phyloP scores from a whole-genome alignment of 2,888 invertebrate genomes.

The Eupithecia subumbrata region DNA sequence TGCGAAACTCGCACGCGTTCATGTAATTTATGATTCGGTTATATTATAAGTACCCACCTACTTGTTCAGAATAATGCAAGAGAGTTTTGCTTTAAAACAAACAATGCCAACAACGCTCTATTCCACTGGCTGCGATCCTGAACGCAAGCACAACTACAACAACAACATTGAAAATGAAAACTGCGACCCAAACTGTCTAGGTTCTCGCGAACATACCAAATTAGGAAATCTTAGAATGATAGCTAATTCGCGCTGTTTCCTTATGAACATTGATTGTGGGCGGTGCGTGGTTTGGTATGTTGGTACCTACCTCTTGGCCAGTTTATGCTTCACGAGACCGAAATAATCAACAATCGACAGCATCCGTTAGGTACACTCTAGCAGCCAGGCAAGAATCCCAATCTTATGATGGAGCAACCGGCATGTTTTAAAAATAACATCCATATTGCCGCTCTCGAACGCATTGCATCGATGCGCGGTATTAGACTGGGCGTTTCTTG shows the following conservation, averaged over 20 bases:
- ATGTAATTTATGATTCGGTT: conserved; percentile 25
- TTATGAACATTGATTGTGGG: conserved; percentile 63
- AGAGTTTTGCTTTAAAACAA: not conserved
- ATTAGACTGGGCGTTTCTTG: conserved; percentile 25
- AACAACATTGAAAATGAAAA: conserved; percentile 3
- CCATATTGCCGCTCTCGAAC: conserved; percentile 25
- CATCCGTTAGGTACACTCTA: conserved; percentile 69
- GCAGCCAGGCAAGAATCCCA: conserved; percentile 52
- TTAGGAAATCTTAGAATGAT: conserved; percentile 22
- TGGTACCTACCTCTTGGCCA: conserved; percentile 53
- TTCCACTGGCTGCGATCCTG: not conserved
- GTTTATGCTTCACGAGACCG: conserved; percentile 77
- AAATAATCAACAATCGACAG: conserved; percentile 79
- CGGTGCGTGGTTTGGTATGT: conserved; percentile 46
- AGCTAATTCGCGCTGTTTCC: conserved; percentile 60
- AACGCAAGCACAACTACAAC: not conserved
- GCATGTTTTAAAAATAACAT: conserved; percentile 38
- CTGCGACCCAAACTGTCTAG: conserved; percentile 6
- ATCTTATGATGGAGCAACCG: conserved; percentile 48
- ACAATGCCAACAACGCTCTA: conserved; percentile 5
- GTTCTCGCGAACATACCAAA: conserved; percentile 27
- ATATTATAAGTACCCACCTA: not conserved
- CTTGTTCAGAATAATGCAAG: conserved; percentile 13
- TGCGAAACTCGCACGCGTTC: conserved; percentile 53
- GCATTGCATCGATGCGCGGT: conserved; percentile 22